Evolutionary conservation across 1,140 invertebrate genomes (phyloP).

Genomic region (Apis dorsata): DNA sequence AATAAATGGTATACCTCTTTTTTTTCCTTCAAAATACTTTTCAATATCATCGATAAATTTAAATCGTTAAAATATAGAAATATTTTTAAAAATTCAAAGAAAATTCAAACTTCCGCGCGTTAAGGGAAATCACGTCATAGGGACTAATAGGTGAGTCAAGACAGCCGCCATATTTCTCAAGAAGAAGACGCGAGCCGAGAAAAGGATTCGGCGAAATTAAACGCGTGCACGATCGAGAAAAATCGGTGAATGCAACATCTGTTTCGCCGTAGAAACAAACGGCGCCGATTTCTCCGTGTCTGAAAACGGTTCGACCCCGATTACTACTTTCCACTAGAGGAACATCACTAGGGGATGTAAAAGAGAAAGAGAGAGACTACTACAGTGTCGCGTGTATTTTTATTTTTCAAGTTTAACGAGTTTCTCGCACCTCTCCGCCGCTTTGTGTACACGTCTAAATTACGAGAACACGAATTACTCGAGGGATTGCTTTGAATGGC

Average conservation of each 20-base stretch:
- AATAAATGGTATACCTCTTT: too few species aligned
- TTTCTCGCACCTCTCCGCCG: neutral
- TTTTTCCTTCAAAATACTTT: too few species aligned
- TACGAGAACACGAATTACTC: slow-evolving; percentile 42
- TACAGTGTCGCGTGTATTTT: neutral
- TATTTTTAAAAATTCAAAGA: too few species aligned
- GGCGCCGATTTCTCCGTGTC: slow-evolving; percentile 4
- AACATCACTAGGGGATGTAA: neutral
- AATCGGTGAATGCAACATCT: neutral
- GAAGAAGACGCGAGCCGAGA: neutral
- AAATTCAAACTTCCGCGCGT: too few species aligned
- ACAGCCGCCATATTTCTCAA: neutral
- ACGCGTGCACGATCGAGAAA: neutral
- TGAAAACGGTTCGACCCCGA: neutral
- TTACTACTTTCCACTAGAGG: neutral
- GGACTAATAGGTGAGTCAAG: too few species aligned
- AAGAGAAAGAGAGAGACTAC: too few species aligned
- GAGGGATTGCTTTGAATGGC: slow-evolving; percentile 41
- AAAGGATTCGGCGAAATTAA: neutral
- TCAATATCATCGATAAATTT: too few species aligned
- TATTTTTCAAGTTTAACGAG: slow-evolving; percentile 31
- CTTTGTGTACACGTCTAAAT: slow-evolving; percentile 1
- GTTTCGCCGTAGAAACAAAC: neutral
- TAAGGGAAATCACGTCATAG: too few species aligned
- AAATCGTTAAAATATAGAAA: too few species aligned